Base-by-base conservation (phyloP, 2,888 invertebrate genomes). In the Atherix ibis region DNA sequence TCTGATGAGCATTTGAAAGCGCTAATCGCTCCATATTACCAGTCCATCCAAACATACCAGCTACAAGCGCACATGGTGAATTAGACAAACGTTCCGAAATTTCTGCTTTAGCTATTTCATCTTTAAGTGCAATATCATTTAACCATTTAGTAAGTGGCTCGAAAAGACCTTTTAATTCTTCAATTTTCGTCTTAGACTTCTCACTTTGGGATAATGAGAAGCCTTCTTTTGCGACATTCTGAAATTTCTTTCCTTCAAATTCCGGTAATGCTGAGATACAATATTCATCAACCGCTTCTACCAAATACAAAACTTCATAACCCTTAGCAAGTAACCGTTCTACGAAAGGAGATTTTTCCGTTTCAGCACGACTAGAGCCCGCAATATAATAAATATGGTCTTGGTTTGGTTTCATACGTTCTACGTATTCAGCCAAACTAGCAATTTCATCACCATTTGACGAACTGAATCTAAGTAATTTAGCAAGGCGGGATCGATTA, bases 1-100 rank as follows among this genome's bases (percentile, higher is more conserved):
- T 97, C 60, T 94, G 91, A 62, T 97, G 95, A 12, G 97, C 94
- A 64, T 98, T 97, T 30, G 85, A 83, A 43, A 84, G 64, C 42
- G 95, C 92, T 44, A 97, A 73, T 32, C 97, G 73, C 66, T 97
- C 97, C 97, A 98, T 97, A 64, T 97, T 97, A 50, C 95, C 97
- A 48, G 95, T 94, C 95, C 95, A 97, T 46, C 95, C 95, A 64
- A 91, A 97, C 68, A 85, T 80, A 39, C 87, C 83, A 44, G 97
- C 97, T 31, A 95, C 91, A 33, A 98, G 69, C 33, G 94, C 97
- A 60, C 92, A 94, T 1, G 97, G 97, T 5, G 95, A 94, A 51
- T 78, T 80, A 39, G 79, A 75, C 37, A 97, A 67, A 37, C 94
- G 73, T 47, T 92, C 85, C 3, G 94, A 94, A 16, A 95, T 67